Evolutionary conservation across 2,888 invertebrate genomes (phyloP).

Genomic region (Peribatodes rhomboidaria): DNA sequence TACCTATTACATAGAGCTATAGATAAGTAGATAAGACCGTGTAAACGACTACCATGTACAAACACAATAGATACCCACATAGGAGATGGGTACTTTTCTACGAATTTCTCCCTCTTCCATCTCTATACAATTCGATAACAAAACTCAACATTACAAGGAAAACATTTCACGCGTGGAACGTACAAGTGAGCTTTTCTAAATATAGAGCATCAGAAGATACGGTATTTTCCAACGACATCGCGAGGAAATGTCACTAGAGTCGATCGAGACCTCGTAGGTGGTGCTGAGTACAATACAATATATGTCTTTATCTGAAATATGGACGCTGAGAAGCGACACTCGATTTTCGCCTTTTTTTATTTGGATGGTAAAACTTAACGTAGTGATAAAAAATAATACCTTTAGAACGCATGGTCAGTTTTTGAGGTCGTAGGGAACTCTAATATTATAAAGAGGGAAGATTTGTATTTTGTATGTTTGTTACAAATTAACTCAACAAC

Average conservation of each 20-base stretch:
- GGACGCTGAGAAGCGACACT: neutral
- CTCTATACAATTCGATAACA: neutral
- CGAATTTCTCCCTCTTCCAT: neutral
- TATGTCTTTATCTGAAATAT: slow-evolving; percentile 18
- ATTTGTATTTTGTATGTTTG: too few relatives aligned
- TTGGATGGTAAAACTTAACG: neutral
- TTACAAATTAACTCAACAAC: too few relatives aligned
- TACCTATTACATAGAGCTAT: too few relatives aligned
- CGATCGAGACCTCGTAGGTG: neutral
- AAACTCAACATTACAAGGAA: slow-evolving; percentile 3
- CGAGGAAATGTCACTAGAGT: slow-evolving; percentile 1
- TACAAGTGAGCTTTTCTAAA: slow-evolving; percentile 1
- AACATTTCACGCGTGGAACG: slow-evolving; percentile 3
- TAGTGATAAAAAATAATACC: neutral
- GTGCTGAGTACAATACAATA: slow-evolving; percentile 3
- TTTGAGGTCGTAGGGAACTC: too few relatives aligned
- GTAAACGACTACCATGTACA: too few relatives aligned
- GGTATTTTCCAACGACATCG: neutral
- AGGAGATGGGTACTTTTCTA: neutral
- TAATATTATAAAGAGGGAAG: too few relatives aligned
- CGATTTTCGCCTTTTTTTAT: neutral
- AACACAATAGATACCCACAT: too few relatives aligned
- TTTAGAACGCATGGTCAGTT: too few relatives aligned
- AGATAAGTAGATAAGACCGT: too few relatives aligned
- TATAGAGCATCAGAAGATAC: slow-evolving; percentile 4